Conservation (phyloP, 1,140 invertebrate species). For the Tetragnatha versicolor region DNA sequence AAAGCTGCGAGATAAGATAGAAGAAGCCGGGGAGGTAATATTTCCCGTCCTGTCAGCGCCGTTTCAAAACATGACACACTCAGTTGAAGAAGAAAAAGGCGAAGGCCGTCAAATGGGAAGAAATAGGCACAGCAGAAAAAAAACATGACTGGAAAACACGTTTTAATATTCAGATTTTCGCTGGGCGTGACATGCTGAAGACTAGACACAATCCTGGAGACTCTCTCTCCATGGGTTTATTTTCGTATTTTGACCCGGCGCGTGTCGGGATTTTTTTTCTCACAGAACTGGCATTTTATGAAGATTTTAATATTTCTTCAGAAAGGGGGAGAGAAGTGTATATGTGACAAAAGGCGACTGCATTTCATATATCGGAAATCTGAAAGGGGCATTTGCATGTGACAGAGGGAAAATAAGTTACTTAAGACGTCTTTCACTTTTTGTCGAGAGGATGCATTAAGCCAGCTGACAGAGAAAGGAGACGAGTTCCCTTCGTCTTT, state of each 20-base stretch:
- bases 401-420: slow-evolving; percentile 10
- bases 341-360: neutral
- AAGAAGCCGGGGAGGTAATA: slow-evolving; percentile 23
- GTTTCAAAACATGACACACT: slow-evolving; percentile 49
- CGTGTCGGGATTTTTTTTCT: slow-evolving; percentile 8
- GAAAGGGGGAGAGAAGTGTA: neutral
- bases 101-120: neutral
- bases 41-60: slow-evolving; percentile 43
- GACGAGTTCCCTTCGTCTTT: no score
- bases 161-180: slow-evolving; percentile 52
- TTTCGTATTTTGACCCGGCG: slow-evolving; percentile 4
- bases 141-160: slow-evolving; percentile 23
- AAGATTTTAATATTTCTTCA: slow-evolving; percentile 38
- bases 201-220: slow-evolving; percentile 23
- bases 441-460: neutral
- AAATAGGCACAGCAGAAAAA: neutral
- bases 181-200: slow-evolving; percentile 38
- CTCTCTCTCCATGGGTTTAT: neutral
- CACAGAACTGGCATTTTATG: slow-evolving; percentile 8
- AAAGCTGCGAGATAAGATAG: neutral
- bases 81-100: slow-evolving; percentile 4
- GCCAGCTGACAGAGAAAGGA: neutral
- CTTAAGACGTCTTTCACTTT: neutral
- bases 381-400: slow-evolving; percentile 8
- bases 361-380: neutral